phyloP scores from a whole-genome alignment of 2,797 vertebrate genomes.

The Gouania willdenowi region DNA sequence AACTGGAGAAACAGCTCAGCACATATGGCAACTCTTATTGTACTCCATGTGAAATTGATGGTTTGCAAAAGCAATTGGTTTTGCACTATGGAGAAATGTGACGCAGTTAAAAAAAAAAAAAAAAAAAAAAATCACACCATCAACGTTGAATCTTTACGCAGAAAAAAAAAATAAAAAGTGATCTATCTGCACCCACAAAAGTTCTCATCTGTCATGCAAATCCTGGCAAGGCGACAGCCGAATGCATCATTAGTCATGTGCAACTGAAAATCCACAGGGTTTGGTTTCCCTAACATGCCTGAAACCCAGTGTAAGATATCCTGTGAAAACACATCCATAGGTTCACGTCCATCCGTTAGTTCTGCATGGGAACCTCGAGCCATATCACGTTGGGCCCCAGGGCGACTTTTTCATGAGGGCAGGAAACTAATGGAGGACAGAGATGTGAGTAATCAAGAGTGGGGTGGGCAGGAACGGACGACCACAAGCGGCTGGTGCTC shows the following conservation, averaged over 20 bases:
- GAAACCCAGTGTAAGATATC: constrained; percentile 22
- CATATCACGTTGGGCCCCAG: constrained; percentile 37
- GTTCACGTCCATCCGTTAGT: constrained; percentile 59
- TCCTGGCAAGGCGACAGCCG: constrained; percentile 13
- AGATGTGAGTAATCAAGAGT: constrained; percentile 77
- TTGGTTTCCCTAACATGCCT: constrained; percentile 24
- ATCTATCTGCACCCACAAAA: no score
- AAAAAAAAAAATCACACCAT: no score
- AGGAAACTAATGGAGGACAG: constrained; percentile 65
- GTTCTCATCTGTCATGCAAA: constrained; percentile 16
- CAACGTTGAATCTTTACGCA: no score
- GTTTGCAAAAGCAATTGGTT: no score
- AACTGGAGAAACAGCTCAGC: no score
- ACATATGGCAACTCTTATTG: no score
- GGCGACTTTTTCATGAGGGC: constrained; percentile 49
- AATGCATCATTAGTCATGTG: constrained; percentile 17
- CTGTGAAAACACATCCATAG: constrained; percentile 28
- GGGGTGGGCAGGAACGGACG: constrained; percentile 63
- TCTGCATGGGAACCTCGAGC: constrained; percentile 57
- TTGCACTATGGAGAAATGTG: no score
- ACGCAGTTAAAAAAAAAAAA: no score
- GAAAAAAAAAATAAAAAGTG: no score
- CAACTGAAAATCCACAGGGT: constrained; percentile 10
- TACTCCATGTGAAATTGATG: no score
- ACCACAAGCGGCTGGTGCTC: constrained; percentile 75